A percentile compares a stretch with the other conserved stretches of the same genome.
phyloP scores from a whole-genome alignment of 2,888 invertebrate genomes.

The Chrysolina haemoptera region DNA sequence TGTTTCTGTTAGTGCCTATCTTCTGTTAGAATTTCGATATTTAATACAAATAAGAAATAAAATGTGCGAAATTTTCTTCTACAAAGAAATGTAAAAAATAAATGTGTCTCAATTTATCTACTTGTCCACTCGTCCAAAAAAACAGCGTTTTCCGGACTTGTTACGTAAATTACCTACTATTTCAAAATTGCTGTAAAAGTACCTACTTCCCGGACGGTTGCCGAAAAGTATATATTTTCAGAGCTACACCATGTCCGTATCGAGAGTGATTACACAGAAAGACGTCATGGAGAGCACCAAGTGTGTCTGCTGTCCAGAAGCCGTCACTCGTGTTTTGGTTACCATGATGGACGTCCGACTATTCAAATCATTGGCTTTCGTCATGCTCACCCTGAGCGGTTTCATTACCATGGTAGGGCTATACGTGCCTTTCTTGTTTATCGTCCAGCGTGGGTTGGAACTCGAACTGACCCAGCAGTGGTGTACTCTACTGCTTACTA shows the following conservation, averaged over 20 bases:
- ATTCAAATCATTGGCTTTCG: constrained; percentile 58
- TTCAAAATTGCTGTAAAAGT: too few relatives aligned
- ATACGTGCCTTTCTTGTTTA: constrained; percentile 84
- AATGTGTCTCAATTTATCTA: too few relatives aligned
- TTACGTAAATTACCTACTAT: too few relatives aligned
- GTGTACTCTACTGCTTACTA: constrained; percentile 76
- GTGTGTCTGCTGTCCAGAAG: constrained; percentile 66
- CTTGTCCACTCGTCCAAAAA: too few relatives aligned
- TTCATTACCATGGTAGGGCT: constrained; percentile 83
- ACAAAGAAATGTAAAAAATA: too few relatives aligned
- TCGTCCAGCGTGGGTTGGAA: constrained; percentile 72
- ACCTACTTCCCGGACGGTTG: too few relatives aligned
- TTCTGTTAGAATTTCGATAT: too few relatives aligned
- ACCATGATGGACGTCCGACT: constrained; percentile 62
- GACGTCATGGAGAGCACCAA: constrained; percentile 68
- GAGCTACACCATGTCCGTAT: constrained; percentile 74
- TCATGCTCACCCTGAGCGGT: constrained; percentile 69
- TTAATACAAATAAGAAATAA: too few relatives aligned
- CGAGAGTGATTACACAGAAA: constrained; percentile 70
- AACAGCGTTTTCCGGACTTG: too few relatives aligned
- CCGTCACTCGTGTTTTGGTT: constrained; percentile 59
- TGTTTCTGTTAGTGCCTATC: too few relatives aligned
- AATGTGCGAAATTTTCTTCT: too few relatives aligned
- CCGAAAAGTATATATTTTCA: too few relatives aligned
- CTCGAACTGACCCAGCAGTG: constrained; percentile 68